Evolutionary conservation across 1,140 invertebrate species (phyloP).

Genomic region (Eubasilissa regina): DNA sequence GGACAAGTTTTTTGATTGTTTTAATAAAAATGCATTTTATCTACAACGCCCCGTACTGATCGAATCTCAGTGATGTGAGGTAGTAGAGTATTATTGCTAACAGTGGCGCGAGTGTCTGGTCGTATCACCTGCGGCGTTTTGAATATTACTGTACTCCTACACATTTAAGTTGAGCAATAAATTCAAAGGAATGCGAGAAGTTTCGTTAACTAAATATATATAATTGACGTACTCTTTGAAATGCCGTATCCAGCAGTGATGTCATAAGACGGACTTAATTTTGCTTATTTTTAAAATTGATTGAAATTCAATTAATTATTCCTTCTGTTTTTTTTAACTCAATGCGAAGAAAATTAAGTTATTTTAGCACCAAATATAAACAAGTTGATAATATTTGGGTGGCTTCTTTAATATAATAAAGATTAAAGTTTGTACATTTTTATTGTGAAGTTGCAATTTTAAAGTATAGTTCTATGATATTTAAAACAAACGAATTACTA

Average conservation of each 20-base stretch:
- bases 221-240: neutral
- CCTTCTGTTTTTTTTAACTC: too few relatives aligned
- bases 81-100: neutral
- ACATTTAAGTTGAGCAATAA: neutral
- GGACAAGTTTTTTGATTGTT: neutral
- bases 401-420: too few relatives aligned
- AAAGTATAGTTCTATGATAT: too few relatives aligned
- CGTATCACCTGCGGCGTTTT: constrained; percentile 26
- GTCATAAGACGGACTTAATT: too few relatives aligned
- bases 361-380: too few relatives aligned
- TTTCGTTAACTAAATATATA: neutral
- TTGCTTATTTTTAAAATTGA: too few relatives aligned
- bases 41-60: neutral
- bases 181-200: constrained; percentile 10
- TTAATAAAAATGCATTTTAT: neutral
- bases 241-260: neutral
- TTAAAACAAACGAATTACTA: neutral
- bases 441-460: too few relatives aligned
- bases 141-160: constrained; percentile 8
- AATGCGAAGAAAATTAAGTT: too few relatives aligned
- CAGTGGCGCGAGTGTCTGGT: neutral
- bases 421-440: too few relatives aligned
- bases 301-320: too few relatives aligned
- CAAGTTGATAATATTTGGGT: too few relatives aligned
- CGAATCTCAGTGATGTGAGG: neutral